Evolutionary conservation across 1,140 invertebrate species (phyloP).

Genomic region (Babylonia areolata): DNA sequence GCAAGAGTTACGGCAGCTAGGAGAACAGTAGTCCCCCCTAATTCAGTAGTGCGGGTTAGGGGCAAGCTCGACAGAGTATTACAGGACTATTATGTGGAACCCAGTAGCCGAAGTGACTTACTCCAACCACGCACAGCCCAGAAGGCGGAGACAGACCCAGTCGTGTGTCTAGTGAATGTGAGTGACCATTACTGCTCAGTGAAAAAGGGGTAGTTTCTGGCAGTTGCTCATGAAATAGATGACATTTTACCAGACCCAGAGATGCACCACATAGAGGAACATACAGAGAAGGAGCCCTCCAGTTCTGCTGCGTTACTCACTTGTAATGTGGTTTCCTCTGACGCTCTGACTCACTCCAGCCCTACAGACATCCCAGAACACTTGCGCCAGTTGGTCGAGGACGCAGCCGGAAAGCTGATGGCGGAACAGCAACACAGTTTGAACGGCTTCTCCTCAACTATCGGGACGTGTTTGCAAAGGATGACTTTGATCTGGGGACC

Average conservation of each 20-base stretch:
- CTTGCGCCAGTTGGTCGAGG: neutral
- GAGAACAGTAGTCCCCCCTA: neutral
- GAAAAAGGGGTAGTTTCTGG: neutral
- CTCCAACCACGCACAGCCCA: neutral
- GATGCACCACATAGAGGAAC: too few relatives aligned
- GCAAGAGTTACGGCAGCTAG: neutral
- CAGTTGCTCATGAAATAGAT: too few relatives aligned
- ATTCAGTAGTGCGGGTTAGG: neutral
- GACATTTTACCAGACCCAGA: too few relatives aligned
- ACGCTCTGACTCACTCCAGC: too few relatives aligned
- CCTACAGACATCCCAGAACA: neutral
- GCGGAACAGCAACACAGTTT: neutral
- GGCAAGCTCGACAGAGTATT: neutral
- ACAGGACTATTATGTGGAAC: neutral
- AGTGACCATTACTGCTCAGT: neutral
- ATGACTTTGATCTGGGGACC: slow-evolving; percentile 50
- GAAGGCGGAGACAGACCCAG: neutral
- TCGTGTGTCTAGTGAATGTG: neutral
- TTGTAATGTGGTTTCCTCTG: too few relatives aligned
- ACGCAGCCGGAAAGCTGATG: neutral
- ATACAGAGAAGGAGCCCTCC: too few relatives aligned
- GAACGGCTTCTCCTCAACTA: slow-evolving; percentile 31
- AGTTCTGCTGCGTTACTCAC: too few relatives aligned
- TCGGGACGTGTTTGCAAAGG: slow-evolving; percentile 48
- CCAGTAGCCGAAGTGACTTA: neutral